A percentile compares a stretch with the other conserved stretches of the same genome.
phyloP scores from a whole-genome alignment of 1,140 invertebrate species.

The Conopomorpha cramerella region DNA sequence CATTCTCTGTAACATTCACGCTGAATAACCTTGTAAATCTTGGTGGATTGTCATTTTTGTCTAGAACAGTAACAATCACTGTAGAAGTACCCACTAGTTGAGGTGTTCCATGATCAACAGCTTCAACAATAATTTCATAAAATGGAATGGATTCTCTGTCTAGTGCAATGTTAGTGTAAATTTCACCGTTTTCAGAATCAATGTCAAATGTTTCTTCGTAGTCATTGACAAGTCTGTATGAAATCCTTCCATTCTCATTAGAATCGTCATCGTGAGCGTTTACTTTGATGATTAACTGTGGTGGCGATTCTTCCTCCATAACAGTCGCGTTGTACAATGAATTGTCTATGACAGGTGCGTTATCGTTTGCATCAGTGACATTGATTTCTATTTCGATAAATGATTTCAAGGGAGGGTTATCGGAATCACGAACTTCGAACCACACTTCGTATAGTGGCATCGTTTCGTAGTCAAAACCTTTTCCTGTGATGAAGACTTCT shows the following conservation, averaged over 20 bases:
- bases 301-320: constrained; percentile 83
- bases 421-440: constrained; percentile 88
- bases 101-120: constrained; percentile 84
- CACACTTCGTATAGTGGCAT: constrained; percentile 85
- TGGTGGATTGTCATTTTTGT: constrained; percentile 95
- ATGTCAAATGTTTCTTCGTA: constrained; percentile 81
- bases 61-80: constrained; percentile 81
- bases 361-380: constrained; percentile 91
- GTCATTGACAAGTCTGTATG: constrained; percentile 77
- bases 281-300: constrained; percentile 76
- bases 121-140: constrained; percentile 85
- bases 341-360: constrained; percentile 81
- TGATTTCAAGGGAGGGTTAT: constrained; percentile 77
- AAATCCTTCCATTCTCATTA: constrained; percentile 83
- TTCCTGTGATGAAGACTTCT: constrained; percentile 75
- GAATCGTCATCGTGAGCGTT: constrained; percentile 86
- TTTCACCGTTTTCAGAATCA: constrained; percentile 79
- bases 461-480: constrained; percentile 88
- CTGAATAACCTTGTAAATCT: constrained; percentile 90
- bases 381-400: constrained; percentile 80
- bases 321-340: constrained; percentile 83
- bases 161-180: constrained; percentile 81
- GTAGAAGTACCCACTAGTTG: constrained; percentile 82
- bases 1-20: constrained; percentile 95
- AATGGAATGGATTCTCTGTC: constrained; percentile 86